Evolutionary conservation across 1,140 invertebrate genomes (phyloP).

Genomic region (Harpegnathos saltator): DNA sequence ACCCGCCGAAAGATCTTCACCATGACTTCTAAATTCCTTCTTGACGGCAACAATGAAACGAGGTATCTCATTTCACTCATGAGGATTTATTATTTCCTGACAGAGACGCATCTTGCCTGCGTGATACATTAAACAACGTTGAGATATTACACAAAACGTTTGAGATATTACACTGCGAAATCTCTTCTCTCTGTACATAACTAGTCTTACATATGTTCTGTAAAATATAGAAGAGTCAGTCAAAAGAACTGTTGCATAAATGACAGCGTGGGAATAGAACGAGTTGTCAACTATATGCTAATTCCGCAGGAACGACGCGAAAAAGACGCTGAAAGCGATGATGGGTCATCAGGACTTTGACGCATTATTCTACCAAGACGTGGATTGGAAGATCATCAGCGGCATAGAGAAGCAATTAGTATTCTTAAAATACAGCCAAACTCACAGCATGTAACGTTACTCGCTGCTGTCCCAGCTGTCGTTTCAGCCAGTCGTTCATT

Average conservation of each 20-base stretch:
- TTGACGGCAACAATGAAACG: conserved; percentile 68
- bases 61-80: conserved; percentile 52
- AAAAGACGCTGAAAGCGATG: conserved; percentile 64
- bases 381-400: conserved; percentile 61
- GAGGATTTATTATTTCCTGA: not conserved
- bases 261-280: not conserved
- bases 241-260: not conserved
- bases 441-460: conserved; percentile 1
- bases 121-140: not conserved
- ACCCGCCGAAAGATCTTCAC: conserved; percentile 57
- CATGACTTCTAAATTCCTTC: conserved; percentile 64
- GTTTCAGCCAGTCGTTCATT: not conserved
- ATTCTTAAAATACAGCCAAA: conserved; percentile 56
- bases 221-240: not conserved
- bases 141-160: too few relatives aligned
- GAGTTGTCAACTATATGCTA: conserved; percentile 1
- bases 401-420: conserved; percentile 68
- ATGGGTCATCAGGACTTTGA: conserved; percentile 64
- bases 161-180: too few relatives aligned
- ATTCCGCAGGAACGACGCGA: conserved; percentile 62
- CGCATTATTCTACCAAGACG: conserved; percentile 57
- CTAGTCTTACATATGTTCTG: not conserved
- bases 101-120: not conserved
- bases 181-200: too few relatives aligned
- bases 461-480: not conserved